A percentile compares a stretch with the other conserved stretches of the same genome.
Conservation (phyloP, 92 coral and sea anemone genomes). For the Porites divaricata region DNA sequence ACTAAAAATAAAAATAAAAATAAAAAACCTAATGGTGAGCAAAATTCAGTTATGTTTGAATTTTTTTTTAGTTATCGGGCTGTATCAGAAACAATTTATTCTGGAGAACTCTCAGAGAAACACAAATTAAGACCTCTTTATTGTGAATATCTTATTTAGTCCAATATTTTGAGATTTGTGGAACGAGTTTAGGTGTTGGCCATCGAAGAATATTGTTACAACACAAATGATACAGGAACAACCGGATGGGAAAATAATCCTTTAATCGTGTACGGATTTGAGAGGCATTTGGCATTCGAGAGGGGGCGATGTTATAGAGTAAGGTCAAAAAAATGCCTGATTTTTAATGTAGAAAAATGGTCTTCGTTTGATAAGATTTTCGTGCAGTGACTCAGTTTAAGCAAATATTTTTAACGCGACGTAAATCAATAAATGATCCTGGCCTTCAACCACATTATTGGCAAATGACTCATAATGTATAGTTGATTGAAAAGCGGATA, state of each 20-base stretch:
- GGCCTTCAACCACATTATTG: slow-evolving; percentile 15
- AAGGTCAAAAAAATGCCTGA: background rate
- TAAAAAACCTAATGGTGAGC: no score
- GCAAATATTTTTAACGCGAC: slow-evolving; percentile 1
- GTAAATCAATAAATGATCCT: background rate
- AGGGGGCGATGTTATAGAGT: background rate
- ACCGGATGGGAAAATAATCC: slow-evolving; percentile 2
- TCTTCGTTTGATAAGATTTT: background rate
- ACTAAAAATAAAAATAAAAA: no score
- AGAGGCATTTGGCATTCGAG: background rate
- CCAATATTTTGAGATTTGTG: slow-evolving; percentile 11
- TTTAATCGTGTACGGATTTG: background rate
- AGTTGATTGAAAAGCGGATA: background rate
- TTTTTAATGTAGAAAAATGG: no score
- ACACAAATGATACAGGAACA: background rate
- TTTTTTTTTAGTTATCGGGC: background rate
- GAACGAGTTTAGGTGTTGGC: slow-evolving; percentile 6
- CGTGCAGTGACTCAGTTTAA: background rate
- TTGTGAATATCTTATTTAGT: background rate
- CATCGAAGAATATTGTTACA: background rate
- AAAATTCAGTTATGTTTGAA: background rate
- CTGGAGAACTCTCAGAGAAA: background rate
- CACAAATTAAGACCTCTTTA: background rate
- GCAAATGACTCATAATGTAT: slow-evolving; percentile 23
- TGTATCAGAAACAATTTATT: no score